Conservation (phyloP, 2,797 vertebrate genomes). For the Discoglossus pictus region DNA sequence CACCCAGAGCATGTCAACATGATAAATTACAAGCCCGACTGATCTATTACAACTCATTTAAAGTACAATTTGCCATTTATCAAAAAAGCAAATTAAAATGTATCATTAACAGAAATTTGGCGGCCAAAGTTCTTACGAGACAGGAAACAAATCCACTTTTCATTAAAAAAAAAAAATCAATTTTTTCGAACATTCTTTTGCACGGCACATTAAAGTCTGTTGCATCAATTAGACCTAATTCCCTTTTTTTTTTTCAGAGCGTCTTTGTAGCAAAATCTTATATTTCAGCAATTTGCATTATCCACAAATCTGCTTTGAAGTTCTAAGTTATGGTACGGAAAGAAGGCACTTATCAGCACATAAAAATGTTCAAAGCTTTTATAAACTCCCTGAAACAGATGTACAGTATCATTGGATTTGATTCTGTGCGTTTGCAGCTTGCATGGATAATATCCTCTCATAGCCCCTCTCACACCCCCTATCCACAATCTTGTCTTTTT, state of each 20-base stretch:
- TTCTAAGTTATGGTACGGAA: slow-evolving; percentile 95
- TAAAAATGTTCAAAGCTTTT: slow-evolving; percentile 98
- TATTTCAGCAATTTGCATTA: slow-evolving; percentile 97
- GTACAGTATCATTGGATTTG: slow-evolving; percentile 98
- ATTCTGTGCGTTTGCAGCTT: slow-evolving; percentile 83
- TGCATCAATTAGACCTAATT: slow-evolving; percentile 93
- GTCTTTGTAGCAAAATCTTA: slow-evolving; percentile 82
- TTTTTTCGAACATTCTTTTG: slow-evolving; percentile 75
- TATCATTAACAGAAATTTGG: slow-evolving; percentile 60
- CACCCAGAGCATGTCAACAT: slow-evolving; percentile 47
- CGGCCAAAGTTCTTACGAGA: slow-evolving; percentile 39
- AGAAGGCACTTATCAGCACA: slow-evolving; percentile 93
- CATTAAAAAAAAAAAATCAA: slow-evolving; percentile 63
- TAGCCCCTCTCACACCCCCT: slow-evolving; percentile 77
- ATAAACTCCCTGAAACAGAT: slow-evolving; percentile 98
- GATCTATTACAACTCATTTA: slow-evolving; percentile 63
- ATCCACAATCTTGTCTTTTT: slow-evolving; percentile 88
- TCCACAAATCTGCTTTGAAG: slow-evolving; percentile 98
- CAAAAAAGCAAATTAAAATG: slow-evolving; percentile 60
- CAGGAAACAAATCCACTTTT: slow-evolving; percentile 41
- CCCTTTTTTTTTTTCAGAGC: slow-evolving; percentile 84
- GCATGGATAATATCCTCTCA: slow-evolving; percentile 89
- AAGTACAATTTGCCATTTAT: slow-evolving; percentile 52
- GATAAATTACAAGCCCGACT: slow-evolving; percentile 47
- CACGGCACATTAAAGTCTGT: slow-evolving; percentile 86